Evolutionary conservation across 2,797 vertebrate genomes (phyloP).

Genomic region (Champsocephalus gunnari): DNA sequence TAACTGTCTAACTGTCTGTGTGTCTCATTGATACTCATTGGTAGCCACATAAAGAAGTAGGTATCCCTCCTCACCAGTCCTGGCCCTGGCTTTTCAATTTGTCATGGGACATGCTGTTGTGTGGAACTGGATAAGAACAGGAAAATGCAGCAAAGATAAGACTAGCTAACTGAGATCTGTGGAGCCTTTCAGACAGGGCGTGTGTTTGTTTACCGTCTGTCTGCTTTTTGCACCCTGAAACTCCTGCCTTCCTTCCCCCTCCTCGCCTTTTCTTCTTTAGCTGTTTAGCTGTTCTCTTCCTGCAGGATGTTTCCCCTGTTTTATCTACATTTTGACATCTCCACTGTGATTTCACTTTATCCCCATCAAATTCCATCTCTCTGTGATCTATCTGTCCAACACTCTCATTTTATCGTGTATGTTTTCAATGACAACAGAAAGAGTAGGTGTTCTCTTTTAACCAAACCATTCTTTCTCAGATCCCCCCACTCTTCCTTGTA

Average conservation of each 20-base stretch:
- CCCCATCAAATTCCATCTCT: slow-evolving; percentile 7
- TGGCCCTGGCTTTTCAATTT: slow-evolving; percentile 44
- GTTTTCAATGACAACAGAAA: slow-evolving; percentile 50
- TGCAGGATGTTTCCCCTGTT: slow-evolving; percentile 24
- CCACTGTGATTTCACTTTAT: slow-evolving; percentile 22
- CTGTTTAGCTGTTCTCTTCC: not conserved
- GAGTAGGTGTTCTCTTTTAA: slow-evolving; percentile 25
- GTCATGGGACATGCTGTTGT: slow-evolving; percentile 30
- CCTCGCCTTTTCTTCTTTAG: slow-evolving; percentile 15
- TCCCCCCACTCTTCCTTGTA: not conserved
- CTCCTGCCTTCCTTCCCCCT: slow-evolving; percentile 31
- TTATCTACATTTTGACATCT: not conserved
- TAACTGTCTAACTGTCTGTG: not conserved
- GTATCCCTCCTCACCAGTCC: not conserved
- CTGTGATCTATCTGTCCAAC: slow-evolving; percentile 20
- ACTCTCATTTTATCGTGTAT: slow-evolving; percentile 33
- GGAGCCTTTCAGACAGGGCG: slow-evolving; percentile 62
- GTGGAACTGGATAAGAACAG: slow-evolving; percentile 50
- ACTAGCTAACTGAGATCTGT: slow-evolving; percentile 57
- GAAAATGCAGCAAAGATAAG: slow-evolving; percentile 61
- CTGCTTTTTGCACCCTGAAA: slow-evolving; percentile 60
- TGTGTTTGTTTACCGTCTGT: slow-evolving; percentile 72
- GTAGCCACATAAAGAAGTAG: slow-evolving; percentile 14
- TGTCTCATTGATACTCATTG: slow-evolving; percentile 8
- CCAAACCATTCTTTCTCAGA: slow-evolving; percentile 21